phyloP scores from a whole-genome alignment of 2,888 invertebrate species.

The Stenodema calcarata region DNA sequence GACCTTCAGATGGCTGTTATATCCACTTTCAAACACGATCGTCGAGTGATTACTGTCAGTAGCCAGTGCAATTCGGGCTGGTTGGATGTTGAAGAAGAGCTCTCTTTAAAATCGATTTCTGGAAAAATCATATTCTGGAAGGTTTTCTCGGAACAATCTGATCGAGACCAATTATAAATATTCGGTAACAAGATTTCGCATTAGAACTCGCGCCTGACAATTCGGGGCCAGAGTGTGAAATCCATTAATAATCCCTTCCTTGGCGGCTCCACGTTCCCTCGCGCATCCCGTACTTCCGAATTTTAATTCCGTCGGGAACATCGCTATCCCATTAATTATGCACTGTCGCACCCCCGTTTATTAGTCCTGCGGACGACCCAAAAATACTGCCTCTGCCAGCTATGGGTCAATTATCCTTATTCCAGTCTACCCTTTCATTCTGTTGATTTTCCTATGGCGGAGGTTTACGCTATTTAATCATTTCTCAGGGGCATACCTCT shows the following conservation, averaged over 20 bases:
- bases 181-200: background rate
- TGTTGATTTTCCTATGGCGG: background rate
- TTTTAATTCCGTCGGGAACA: conserved; percentile 7
- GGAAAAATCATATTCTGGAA: too few relatives aligned
- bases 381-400: background rate
- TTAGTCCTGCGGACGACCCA: background rate
- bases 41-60: too few relatives aligned
- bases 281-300: background rate
- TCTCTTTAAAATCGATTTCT: too few relatives aligned
- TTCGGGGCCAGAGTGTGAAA: background rate
- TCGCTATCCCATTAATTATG: conserved; percentile 16
- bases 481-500: background rate
- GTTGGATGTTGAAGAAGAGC: too few relatives aligned
- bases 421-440: background rate
- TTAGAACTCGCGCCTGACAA: background rate
- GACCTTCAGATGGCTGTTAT: too few relatives aligned
- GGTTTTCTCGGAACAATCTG: background rate
- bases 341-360: background rate
- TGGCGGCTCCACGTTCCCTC: background rate
- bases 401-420: background rate
- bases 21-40: too few relatives aligned
- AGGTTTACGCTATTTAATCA: background rate
- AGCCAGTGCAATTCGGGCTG: too few relatives aligned
- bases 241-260: background rate
- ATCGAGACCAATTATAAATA: background rate